Evolutionary conservation across 2,888 invertebrate genomes (phyloP).

Genomic region (Drosophila affinis): DNA sequence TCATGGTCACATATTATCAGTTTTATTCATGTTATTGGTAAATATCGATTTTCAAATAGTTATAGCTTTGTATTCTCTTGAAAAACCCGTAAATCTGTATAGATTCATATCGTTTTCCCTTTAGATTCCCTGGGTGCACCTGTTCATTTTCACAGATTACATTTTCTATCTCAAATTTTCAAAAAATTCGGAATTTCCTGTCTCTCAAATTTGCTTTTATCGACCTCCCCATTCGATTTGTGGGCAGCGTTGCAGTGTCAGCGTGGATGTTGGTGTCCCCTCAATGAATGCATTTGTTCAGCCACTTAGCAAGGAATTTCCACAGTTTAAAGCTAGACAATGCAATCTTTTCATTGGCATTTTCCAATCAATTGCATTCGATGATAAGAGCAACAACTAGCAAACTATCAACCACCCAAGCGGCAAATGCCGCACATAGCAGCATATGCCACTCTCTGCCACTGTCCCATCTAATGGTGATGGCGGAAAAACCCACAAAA

Average conservation of each 20-base stretch:
- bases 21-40: too few species aligned
- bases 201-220: not conserved
- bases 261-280: not conserved
- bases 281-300: constrained; percentile 21
- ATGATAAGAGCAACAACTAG: constrained; percentile 22
- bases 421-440: constrained; percentile 35
- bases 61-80: not conserved
- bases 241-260: constrained; percentile 1
- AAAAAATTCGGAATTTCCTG: not conserved
- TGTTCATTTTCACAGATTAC: not conserved
- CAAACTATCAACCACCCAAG: constrained; percentile 30
- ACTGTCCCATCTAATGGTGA: constrained; percentile 2
- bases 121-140: not conserved
- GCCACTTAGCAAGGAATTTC: constrained; percentile 33
- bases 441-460: constrained; percentile 27
- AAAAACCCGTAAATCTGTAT: too few species aligned
- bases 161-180: not conserved
- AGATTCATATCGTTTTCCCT: not conserved
- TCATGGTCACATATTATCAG: too few species aligned
- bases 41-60: too few species aligned
- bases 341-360: constrained; percentile 54
- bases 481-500: constrained; percentile 52
- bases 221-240: constrained; percentile 3
- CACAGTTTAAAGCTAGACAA: constrained; percentile 39
- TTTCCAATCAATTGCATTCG: constrained; percentile 66